Base-by-base conservation (phyloP, 2,888 invertebrate species). In the Cataglyphis livida region DNA sequence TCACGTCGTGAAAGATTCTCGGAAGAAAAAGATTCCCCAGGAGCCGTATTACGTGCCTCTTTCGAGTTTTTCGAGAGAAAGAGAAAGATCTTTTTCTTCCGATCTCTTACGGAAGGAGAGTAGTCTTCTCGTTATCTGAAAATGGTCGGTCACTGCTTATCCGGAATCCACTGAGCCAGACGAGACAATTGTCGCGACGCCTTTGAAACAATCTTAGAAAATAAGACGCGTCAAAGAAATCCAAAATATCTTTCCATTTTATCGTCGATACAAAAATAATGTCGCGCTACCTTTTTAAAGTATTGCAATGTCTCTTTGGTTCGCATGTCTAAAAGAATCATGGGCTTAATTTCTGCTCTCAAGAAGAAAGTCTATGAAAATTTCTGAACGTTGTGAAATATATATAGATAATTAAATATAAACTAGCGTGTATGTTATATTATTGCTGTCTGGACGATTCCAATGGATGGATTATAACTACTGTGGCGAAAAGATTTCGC, bases 71-170 rank as follows among this genome's bases (percentile, higher is more conserved):
- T 89, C 79, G 79, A 73, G 32, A 65, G 51, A n/a, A 75, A 57
- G 74, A 76, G 32, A 41, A 71, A 62, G 85, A 90, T 88, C 83
- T 82, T 79, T 84, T 83, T 88, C 83, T 78, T 81, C 81, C 81
- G 82, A 48, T 35, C 54, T 35, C 21, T 44, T 44, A 61, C 48
- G 61, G 70, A 70, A 82, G 74, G 68, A 59, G 64, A 70, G 38
- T 65, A 54, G 83, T 74, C 73, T 81, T 88, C 91, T 92, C 90
- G 90, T 91, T 92, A 90, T 86, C 84, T 78, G 84, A 87, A 89
- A 92, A 92, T 89, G 90, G 90, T 87, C 85, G 89, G 88, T 87
- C 89, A 85, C 86, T 90, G 90, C 91, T 91, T 92, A 91, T 91
- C 54, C 59, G 51, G 76, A 71, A 84, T 71, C 84, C 76, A 76